Conservation (phyloP, 2,113 vertebrate genomes). For the Pionites leucogaster region DNA sequence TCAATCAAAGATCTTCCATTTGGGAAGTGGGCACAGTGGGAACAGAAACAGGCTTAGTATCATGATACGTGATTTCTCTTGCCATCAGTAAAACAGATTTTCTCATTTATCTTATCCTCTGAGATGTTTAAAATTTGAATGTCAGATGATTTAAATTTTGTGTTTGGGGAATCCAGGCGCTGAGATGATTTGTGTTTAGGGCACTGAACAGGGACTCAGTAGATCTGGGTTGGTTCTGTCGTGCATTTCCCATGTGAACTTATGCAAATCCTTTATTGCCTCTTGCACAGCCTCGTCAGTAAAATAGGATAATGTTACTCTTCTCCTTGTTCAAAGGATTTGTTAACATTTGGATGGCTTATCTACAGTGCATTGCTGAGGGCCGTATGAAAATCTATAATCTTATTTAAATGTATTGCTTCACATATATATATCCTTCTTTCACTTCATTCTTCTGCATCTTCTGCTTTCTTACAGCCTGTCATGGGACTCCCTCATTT, state of each 20-base stretch:
- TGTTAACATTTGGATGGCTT: slow-evolving; percentile 17
- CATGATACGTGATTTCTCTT: neutral
- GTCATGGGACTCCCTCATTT: neutral
- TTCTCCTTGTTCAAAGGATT: neutral
- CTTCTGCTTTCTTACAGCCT: neutral
- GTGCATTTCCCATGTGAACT: slow-evolving; percentile 30
- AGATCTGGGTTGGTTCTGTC: slow-evolving; percentile 16
- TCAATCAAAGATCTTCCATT: slow-evolving; percentile 37
- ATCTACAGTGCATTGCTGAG: neutral
- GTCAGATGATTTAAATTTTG: slow-evolving; percentile 56
- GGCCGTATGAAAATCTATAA: neutral
- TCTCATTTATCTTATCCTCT: slow-evolving; percentile 52
- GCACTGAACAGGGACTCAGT: neutral
- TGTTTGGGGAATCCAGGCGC: slow-evolving; percentile 37
- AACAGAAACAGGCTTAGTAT: neutral
- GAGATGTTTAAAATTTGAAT: slow-evolving; percentile 40
- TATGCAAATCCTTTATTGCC: slow-evolving; percentile 46
- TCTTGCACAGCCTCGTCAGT: neutral
- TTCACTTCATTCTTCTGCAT: neutral
- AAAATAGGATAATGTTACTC: neutral
- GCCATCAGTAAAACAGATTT: slow-evolving; percentile 42
- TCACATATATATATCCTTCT: neutral
- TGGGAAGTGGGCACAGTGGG: slow-evolving; percentile 17
- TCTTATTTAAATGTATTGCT: slow-evolving; percentile 18
- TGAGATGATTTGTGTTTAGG: slow-evolving; percentile 37